Conservation (phyloP, 1,140 invertebrate species). For the Saxidomus purpurata region DNA sequence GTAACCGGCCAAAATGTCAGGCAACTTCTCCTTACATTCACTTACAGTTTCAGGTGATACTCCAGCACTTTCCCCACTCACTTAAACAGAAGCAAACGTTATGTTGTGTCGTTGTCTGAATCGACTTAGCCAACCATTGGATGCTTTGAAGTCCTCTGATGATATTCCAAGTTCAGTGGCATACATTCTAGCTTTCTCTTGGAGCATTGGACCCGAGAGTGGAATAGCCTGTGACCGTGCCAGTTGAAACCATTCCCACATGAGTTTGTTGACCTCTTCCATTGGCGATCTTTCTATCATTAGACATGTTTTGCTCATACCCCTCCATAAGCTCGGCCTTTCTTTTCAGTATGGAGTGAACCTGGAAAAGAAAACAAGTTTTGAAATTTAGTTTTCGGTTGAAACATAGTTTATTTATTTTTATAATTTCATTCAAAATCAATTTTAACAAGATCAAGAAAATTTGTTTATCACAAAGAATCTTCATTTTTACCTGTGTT, state of each 20-base stretch:
- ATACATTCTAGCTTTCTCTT: slow-evolving; percentile 49
- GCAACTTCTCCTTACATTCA: too few species aligned
- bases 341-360: slow-evolving; percentile 14
- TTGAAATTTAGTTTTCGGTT: background rate
- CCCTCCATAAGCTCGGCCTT: slow-evolving; percentile 10
- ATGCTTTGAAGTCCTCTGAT: slow-evolving; percentile 67
- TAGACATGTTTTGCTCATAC: slow-evolving; percentile 1
- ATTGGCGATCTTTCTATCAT: slow-evolving; percentile 20
- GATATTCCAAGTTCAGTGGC: slow-evolving; percentile 49
- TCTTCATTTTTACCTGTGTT: slow-evolving; percentile 31
- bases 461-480: too few species aligned
- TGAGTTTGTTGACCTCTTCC: slow-evolving; percentile 52
- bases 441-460: background rate
- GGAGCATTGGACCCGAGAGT: slow-evolving; percentile 33
- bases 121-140: slow-evolving; percentile 67
- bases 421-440: background rate
- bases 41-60: too few species aligned
- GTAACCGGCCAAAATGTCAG: too few species aligned
- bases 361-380: background rate
- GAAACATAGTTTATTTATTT: background rate
- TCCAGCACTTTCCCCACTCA: too few species aligned
- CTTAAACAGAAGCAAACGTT: too few species aligned
- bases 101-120: slow-evolving; percentile 59
- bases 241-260: slow-evolving; percentile 50
- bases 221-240: background rate